phyloP scores from a whole-genome alignment of 2,113 vertebrate genomes.

The Ifrita kowaldi region DNA sequence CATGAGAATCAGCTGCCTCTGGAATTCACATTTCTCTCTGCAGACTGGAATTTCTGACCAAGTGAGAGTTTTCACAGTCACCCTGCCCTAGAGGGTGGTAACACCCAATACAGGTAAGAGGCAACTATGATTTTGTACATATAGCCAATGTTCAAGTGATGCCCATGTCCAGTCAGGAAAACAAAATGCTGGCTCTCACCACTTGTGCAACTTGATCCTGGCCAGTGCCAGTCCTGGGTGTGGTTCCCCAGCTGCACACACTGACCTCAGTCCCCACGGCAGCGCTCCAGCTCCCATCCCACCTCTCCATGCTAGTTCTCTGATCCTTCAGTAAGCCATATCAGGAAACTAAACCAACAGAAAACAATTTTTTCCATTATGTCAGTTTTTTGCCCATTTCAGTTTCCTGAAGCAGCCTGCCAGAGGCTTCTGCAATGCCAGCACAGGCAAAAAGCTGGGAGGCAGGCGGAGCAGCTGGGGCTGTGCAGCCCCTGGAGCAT shows the following conservation, averaged over 20 bases:
- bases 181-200: background rate
- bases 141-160: background rate
- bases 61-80: background rate
- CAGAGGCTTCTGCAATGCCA: background rate
- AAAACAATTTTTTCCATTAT: background rate
- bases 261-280: background rate
- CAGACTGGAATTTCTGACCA: background rate
- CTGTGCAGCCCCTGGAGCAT: background rate
- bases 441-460: background rate
- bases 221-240: background rate
- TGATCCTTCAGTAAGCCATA: background rate
- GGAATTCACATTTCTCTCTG: background rate
- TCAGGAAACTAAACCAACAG: background rate
- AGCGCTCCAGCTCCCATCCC: background rate
- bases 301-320: background rate
- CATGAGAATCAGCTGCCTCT: background rate
- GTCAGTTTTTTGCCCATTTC: background rate
- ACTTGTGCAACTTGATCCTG: background rate
- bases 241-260: background rate
- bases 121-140: background rate
- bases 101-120: accelerated
- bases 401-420: background rate
- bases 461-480: background rate
- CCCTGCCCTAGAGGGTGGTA: background rate
- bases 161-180: background rate